Conservation (phyloP, 2,888 invertebrate genomes). For the Folsomia manolachei region DNA sequence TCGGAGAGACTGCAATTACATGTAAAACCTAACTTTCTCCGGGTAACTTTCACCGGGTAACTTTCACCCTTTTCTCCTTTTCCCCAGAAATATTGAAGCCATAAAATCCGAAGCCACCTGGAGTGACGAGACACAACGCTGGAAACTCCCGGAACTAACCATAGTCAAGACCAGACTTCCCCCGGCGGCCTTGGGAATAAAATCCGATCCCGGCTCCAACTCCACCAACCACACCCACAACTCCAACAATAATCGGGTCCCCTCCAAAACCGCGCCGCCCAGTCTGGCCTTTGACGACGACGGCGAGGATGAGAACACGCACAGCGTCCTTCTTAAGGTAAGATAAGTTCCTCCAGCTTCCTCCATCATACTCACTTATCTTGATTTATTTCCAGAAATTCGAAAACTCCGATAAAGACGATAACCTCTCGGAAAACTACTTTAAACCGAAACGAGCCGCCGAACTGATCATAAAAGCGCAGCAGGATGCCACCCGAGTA, state of each 20-base stretch:
- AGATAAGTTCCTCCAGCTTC: not conserved
- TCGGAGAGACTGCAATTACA: constrained; percentile 70
- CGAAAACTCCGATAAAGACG: constrained; percentile 60
- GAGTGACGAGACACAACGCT: constrained; percentile 71
- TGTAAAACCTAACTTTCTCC: constrained; percentile 6
- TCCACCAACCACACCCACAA: constrained; percentile 23
- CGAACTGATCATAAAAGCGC: constrained; percentile 61
- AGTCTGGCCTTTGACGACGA: constrained; percentile 42
- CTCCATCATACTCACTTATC: no score
- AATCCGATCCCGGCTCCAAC: constrained; percentile 9
- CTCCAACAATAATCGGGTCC: constrained; percentile 41
- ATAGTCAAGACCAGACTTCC: constrained; percentile 68
- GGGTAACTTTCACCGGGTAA: constrained; percentile 6
- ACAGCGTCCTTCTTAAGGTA: constrained; percentile 46
- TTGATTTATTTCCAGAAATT: constrained; percentile 55
- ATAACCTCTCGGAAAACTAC: constrained; percentile 69
- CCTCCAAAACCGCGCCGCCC: constrained; percentile 49
- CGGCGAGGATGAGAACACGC: constrained; percentile 39
- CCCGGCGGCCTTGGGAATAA: constrained; percentile 59
- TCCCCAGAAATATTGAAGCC: constrained; percentile 64
- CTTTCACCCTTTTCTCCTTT: no score
- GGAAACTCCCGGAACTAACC: constrained; percentile 68
- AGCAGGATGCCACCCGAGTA: constrained; percentile 59
- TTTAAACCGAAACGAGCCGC: constrained; percentile 67
- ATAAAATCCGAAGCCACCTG: constrained; percentile 68